Percentiles rank a stretch among this genome's conserved stretches.
These are phyloP conservation scores for Coilia nasus DNA, from an alignment of 2,797 vertebrate species.

Conservation along the genomic window DNA sequence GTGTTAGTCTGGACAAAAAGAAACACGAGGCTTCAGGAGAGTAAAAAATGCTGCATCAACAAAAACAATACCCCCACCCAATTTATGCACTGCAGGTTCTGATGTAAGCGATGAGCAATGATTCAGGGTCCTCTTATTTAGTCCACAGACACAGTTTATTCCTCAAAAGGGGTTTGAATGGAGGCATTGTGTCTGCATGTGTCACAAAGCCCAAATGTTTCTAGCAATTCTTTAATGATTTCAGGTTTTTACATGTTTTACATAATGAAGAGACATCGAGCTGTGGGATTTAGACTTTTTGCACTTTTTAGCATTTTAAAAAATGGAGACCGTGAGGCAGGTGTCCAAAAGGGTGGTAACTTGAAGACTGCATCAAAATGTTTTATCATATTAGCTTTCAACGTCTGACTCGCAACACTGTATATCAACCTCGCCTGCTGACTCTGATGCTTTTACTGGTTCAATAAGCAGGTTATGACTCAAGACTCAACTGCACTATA, in stretches of 20 bases:
- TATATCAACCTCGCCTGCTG: constrained; percentile 12
- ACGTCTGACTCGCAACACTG: constrained; percentile 12
- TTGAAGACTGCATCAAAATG: constrained; percentile 10
- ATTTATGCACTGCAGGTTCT: neutral
- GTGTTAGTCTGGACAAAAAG: neutral
- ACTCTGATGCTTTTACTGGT: constrained; percentile 23
- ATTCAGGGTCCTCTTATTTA: neutral
- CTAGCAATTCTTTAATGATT: neutral
- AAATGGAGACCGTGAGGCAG: neutral
- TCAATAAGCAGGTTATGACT: constrained; percentile 26
- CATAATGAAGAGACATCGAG: neutral
- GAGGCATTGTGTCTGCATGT: neutral
- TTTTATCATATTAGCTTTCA: constrained; percentile 23
- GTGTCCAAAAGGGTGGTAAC: constrained; percentile 7
- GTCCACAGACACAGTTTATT: neutral
- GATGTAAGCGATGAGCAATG: neutral
- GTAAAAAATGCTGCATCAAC: constrained; percentile 38
- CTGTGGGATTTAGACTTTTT: neutral
- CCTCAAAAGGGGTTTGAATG: neutral
- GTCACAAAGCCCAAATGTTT: neutral
- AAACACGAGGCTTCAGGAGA: neutral
- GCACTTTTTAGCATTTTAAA: neutral
- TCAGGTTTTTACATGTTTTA: neutral
- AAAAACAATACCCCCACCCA: constrained; percentile 8
- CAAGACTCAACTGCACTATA: constrained; percentile 4